phyloP scores from a whole-genome alignment of 2,113 vertebrate genomes.

The Takifugu flavidus region DNA sequence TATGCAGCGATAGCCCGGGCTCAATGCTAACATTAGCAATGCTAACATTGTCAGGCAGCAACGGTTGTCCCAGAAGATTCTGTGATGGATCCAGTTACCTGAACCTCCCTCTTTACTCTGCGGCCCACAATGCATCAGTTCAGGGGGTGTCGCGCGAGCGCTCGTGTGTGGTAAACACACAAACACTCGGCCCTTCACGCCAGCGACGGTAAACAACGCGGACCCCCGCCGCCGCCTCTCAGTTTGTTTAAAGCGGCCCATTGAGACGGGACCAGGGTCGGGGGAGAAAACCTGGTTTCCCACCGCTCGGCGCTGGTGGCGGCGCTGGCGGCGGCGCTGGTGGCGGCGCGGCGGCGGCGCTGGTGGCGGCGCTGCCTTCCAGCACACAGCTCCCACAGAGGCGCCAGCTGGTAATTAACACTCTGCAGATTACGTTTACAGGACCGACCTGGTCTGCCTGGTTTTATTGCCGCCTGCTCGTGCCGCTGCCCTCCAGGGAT shows the following conservation, averaged over 20 bases:
- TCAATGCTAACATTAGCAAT: too few species aligned
- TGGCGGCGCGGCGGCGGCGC: conserved; percentile 4
- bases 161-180: conserved; percentile 42
- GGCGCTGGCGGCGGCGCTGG: conserved; percentile 7
- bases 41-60: too few species aligned
- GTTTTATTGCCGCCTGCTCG: conserved; percentile 57
- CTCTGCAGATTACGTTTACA: conserved; percentile 72
- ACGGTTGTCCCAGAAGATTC: too few species aligned
- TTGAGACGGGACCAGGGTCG: conserved; percentile 58
- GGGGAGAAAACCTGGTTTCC: conserved; percentile 56
- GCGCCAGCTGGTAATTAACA: conserved; percentile 74
- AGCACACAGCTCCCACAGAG: conserved; percentile 57
- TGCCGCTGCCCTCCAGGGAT: conserved; percentile 25
- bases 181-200: conserved; percentile 34
- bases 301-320: conserved; percentile 4
- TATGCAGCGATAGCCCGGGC: too few species aligned
- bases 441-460: conserved; percentile 66
- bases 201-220: conserved; percentile 61
- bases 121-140: conserved; percentile 13
- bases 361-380: conserved; percentile 43
- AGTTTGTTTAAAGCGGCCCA: conserved; percentile 65
- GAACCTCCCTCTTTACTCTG: neutral
- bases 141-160: conserved; percentile 12
- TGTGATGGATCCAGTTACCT: too few species aligned
- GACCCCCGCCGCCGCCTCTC: conserved; percentile 46